phyloP scores from a whole-genome alignment of 2,797 vertebrate genomes.

The Spinus olivaceus region DNA sequence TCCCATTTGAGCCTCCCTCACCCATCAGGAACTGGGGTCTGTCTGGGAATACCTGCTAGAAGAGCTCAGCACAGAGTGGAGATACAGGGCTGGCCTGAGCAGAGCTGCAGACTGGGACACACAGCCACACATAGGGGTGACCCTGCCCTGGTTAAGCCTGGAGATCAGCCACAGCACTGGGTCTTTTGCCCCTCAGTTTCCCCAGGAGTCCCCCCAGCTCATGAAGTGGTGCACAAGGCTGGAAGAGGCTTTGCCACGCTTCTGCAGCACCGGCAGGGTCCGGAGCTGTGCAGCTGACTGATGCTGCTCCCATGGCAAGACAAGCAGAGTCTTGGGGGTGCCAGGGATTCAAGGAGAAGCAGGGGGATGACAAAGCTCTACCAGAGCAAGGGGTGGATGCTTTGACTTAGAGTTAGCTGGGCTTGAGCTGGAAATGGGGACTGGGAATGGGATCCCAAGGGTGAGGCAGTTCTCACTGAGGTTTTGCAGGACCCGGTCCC shows the following conservation, averaged over 20 bases:
- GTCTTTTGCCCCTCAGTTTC: neutral
- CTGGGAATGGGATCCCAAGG: neutral
- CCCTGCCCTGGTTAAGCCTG: neutral
- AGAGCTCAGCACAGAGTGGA: neutral
- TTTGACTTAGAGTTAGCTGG: neutral
- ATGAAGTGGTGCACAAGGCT: neutral
- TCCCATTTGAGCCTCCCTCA: neutral
- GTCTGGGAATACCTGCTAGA: rapidly evolving
- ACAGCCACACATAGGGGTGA: neutral
- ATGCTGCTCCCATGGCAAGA: neutral
- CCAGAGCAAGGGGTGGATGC: neutral
- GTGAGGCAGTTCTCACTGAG: conserved; percentile 83
- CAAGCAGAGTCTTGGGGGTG: neutral
- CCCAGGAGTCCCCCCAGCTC: neutral
- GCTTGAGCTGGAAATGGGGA: neutral
- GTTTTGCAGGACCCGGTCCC: conserved; percentile 94
- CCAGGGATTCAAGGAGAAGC: neutral
- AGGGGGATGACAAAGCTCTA: neutral
- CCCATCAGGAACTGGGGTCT: neutral
- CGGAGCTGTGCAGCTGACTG: neutral
- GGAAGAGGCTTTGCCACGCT: neutral
- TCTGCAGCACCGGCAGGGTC: neutral
- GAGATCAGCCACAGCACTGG: neutral
- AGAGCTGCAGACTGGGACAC: neutral
- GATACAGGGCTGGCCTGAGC: neutral